Base-by-base conservation (phyloP, 2,113 vertebrate species). In the Ptilorrhoa leucosticta region DNA sequence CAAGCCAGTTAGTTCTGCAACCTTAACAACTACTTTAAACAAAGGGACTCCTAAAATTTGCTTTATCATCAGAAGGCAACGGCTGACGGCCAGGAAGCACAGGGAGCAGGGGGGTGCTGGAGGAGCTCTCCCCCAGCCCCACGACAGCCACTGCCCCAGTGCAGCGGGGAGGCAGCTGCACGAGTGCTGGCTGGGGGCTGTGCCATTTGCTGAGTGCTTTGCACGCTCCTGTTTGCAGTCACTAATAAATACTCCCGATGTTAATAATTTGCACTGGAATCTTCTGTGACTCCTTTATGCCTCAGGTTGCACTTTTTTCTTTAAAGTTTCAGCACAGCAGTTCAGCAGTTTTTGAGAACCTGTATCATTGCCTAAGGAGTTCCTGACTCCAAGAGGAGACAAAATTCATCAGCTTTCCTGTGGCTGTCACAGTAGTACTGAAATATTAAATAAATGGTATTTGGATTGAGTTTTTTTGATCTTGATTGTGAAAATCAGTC, bases 281-380 rank as follows among this genome's bases (percentile, higher is more conserved):
- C 18, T 93, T 96, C 85, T 88, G 50, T 69, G 79, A 45, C 26
- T 88, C 70, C 68, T 73, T 95, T 91, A 58, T 94, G 88, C 83
- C 90, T 86, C 71, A 42, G 58, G 88, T 90, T 66, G 63, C 31
- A 22, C 28, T 77, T 85, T 84, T 73, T 80, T 92, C 88, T 93
- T 90, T 45, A 44, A 76, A 88, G 63, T 86, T 94, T 90, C 58
- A 86, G 63, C 42, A 42, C 13, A 86, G 30, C 66, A 65, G 61
- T 85, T 96, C 84, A 92, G 85, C 88, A 73, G 58, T 83, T 96
- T 96, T 70, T 83, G 42, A 92, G 68, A 94, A 81, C 33, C 50
- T 63, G 23, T 39, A 23, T 63, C 20, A 37, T 47, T 58, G 70
- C 77, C 71, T 85, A 69, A 88, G 87, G 90, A 96, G 19, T 45